Evolutionary conservation across 2,888 invertebrate species (phyloP), one percentile per base, ranked within the genome.

Genomic region (Iphiclides podalirius): DNA sequence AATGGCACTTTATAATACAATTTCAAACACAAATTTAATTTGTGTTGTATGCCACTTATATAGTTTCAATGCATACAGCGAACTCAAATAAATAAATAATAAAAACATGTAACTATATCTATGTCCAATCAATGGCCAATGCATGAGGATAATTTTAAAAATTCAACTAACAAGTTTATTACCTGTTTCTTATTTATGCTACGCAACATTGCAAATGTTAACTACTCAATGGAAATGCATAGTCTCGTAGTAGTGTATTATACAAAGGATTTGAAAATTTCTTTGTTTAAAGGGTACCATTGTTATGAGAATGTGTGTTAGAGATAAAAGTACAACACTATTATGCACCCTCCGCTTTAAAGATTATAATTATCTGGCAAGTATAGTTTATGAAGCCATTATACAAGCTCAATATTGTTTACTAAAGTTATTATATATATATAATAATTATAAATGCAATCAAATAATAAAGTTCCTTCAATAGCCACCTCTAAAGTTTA

Each of bases 1-100:
- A 57, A 66, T 66, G 65, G 65, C 65, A 66, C 65, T 56, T 58
- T 58, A 61, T 59, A 60, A 65, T 64, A 65, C 64, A 64, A 60
- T 55, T 53, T 53, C 47, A 34, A 53, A 53, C 56, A 59, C 60
- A 61, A 63, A 61, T 63, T 52, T 57, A 8, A 63, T 60, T 61
- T 55, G 56, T 57, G 58, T 56, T 42, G 48, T 35, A 46, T 38
- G 28, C 56, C 9, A 9, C n/a, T 35, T 11, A 13, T 12, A 41
- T 47, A 9, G 45, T 38, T 41, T 38, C 13, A 47, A 34, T 17
- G 11, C 26, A 36, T 35, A 40, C 31, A 12, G 51, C 54, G 52
- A 52, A 54, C 53, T 53, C 44, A 1, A 52, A 54, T 55, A 55
- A 59, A 48, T 47, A 47, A 47, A 40, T 47, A 40, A 13, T 17